These are phyloP conservation scores for Chrysogorgia sp. DNA, from an alignment of 92 coral and sea anemone species.

Conservation along the genomic window DNA sequence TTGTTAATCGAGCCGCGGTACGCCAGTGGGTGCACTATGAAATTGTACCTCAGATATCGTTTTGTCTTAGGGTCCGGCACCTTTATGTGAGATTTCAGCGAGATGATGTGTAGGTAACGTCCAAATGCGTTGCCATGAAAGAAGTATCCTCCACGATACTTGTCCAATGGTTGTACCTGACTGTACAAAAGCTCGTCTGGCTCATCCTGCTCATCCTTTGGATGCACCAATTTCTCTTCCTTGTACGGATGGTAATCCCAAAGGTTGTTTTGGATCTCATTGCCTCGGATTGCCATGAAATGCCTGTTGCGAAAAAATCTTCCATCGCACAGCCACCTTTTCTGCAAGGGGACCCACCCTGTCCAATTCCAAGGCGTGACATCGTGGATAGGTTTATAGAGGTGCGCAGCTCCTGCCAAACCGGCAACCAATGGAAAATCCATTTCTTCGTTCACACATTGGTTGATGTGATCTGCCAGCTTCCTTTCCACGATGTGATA, in stretches of 20 bases:
- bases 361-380: slow-evolving; percentile 31
- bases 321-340: slow-evolving; percentile 9
- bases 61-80: too few species aligned
- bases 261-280: slow-evolving; percentile 26
- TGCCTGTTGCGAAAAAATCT: slow-evolving; percentile 20
- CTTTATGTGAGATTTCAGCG: slow-evolving; percentile 3
- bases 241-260: slow-evolving; percentile 34
- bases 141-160: slow-evolving; percentile 29
- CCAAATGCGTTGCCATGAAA: slow-evolving; percentile 20
- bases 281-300: slow-evolving; percentile 26
- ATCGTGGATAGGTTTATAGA: slow-evolving; percentile 5
- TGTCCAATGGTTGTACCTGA: slow-evolving; percentile 19
- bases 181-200: neutral
- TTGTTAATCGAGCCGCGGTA: slow-evolving; percentile 10
- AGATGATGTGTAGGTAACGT: slow-evolving; percentile 23
- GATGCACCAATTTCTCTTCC: too few species aligned
- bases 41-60: slow-evolving; percentile 31
- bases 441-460: neutral
- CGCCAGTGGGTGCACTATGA: slow-evolving; percentile 39
- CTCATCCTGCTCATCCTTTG: neutral
- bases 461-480: slow-evolving; percentile 16
- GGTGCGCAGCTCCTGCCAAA: slow-evolving; percentile 14
- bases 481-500: slow-evolving; percentile 27
- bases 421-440: slow-evolving; percentile 30
- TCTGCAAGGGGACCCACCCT: slow-evolving; percentile 29